These are phyloP conservation scores for Eolophus roseicapilla DNA, from an alignment of 2,113 vertebrate species.

Conservation along the genomic window DNA sequence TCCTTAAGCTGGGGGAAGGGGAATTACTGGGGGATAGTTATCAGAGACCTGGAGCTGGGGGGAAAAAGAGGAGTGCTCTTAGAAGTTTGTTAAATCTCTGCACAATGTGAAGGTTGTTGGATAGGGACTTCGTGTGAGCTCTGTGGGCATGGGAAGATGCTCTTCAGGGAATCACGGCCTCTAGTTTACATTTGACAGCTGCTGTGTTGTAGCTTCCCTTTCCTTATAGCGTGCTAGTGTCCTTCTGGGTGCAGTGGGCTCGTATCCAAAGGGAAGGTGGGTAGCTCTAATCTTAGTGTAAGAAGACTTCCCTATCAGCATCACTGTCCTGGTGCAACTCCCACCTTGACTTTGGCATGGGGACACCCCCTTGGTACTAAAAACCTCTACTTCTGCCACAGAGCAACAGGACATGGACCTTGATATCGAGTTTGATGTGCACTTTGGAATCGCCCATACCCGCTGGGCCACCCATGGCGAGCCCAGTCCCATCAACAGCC, in stretches of 20 bases:
- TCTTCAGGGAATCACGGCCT: neutral
- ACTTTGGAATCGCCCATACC: slow-evolving; percentile 95
- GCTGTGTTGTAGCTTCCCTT: neutral
- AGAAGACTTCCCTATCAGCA: neutral
- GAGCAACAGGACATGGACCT: slow-evolving; percentile 93
- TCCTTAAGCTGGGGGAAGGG: neutral
- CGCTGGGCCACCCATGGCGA: slow-evolving; percentile 97
- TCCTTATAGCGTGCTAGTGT: neutral
- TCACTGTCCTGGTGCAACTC: neutral
- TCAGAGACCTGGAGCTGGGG: neutral
- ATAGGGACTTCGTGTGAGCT: neutral
- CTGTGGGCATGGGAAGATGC: neutral
- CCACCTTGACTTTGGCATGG: fast-evolving
- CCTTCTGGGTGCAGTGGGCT: neutral
- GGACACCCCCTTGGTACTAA: neutral
- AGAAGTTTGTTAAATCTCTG: neutral
- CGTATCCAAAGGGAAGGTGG: neutral
- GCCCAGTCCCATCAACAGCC: slow-evolving; percentile 92
- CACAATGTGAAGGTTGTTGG: neutral
- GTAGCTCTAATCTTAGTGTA: neutral
- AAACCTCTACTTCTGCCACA: slow-evolving; percentile 32
- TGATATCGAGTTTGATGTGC: slow-evolving; percentile 94
- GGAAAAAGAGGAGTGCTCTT: too few relatives aligned
- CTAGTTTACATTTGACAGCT: neutral
- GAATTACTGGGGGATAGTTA: neutral